Evolutionary conservation across 1,140 invertebrate genomes (phyloP).

Genomic region (Frieseomelitta varia): DNA sequence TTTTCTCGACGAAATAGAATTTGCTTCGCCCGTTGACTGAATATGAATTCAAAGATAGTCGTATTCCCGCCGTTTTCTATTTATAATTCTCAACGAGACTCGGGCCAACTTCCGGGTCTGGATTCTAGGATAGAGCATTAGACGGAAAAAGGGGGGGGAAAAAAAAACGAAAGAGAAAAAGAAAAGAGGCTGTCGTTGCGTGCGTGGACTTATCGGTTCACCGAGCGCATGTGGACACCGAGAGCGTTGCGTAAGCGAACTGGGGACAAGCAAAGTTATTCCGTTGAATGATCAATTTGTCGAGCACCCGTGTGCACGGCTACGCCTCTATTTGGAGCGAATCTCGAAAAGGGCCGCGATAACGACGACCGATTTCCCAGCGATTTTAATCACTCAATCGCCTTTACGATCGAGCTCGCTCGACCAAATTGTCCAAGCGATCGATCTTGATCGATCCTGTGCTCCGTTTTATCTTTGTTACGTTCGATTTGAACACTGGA

Average conservation of each 20-base stretch:
- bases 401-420: not conserved
- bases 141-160: not conserved
- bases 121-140: not conserved
- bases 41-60: too few relatives aligned
- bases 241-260: constrained; percentile 64
- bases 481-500: not conserved
- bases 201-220: constrained; percentile 69
- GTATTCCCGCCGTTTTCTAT: too few relatives aligned
- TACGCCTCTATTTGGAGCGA: constrained; percentile 53
- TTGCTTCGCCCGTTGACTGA: too few relatives aligned
- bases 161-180: not conserved
- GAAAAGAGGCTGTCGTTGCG: constrained; percentile 26
- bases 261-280: constrained; percentile 67
- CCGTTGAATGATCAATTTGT: constrained; percentile 74
- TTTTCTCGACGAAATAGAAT: too few relatives aligned
- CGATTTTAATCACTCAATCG: constrained; percentile 56
- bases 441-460: constrained; percentile 22
- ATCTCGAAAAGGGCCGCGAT: constrained; percentile 57
- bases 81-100: not conserved
- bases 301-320: constrained; percentile 42
- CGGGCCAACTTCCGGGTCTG: too few relatives aligned
- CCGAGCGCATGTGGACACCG: constrained; percentile 60
- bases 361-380: constrained; percentile 57
- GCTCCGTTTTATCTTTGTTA: too few relatives aligned
- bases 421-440: not conserved